These are phyloP conservation scores for Anhinga anhinga DNA, from an alignment of 2,113 vertebrate genomes.

Conservation along the genomic window DNA sequence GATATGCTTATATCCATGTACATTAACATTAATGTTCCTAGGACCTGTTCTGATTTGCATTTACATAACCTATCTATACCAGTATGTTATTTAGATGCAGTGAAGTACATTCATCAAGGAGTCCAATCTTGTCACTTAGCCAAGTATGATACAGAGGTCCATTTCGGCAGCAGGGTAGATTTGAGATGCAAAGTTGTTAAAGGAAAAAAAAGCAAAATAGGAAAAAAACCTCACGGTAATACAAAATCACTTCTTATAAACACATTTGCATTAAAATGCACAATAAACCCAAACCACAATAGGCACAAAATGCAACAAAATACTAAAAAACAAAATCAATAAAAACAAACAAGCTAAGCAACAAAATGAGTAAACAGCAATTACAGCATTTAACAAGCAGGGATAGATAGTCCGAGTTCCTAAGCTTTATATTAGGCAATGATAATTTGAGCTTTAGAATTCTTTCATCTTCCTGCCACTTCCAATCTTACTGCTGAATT, in stretches of 20 bases:
- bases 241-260: background rate
- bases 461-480: background rate
- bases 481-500: background rate
- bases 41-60: background rate
- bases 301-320: slow-evolving; percentile 4
- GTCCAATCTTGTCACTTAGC: background rate
- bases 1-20: background rate
- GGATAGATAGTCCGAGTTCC: background rate
- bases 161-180: background rate
- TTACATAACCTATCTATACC: background rate
- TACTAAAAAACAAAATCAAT: slow-evolving; percentile 36
- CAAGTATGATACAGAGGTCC: background rate
- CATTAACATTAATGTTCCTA: background rate
- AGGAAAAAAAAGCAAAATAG: background rate
- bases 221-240: background rate
- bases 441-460: background rate
- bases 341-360: slow-evolving; percentile 37
- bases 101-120: background rate
- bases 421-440: slow-evolving; percentile 9
- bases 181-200: background rate
- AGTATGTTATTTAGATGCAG: background rate
- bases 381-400: slow-evolving; percentile 37
- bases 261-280: slow-evolving; percentile 39
- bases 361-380: slow-evolving; percentile 51
- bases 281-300: slow-evolving; percentile 25